Percentiles rank a stretch among this genome's conserved stretches.
Conservation (phyloP, 2,888 invertebrate genomes). For the Eupithecia abbreviata region DNA sequence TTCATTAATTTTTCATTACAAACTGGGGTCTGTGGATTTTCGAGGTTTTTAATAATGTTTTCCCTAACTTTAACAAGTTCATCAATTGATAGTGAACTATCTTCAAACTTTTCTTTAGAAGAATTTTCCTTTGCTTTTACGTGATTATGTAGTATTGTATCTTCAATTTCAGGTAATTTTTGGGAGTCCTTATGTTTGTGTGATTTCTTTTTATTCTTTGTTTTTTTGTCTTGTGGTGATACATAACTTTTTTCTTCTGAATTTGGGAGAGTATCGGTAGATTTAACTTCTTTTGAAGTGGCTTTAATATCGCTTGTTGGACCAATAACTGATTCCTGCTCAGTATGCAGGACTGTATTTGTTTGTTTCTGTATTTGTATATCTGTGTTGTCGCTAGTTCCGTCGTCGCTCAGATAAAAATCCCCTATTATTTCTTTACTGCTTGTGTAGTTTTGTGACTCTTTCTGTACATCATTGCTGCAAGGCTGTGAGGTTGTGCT, state of each 20-base stretch:
- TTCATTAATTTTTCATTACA: conserved; percentile 11
- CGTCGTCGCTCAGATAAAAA: conserved; percentile 77
- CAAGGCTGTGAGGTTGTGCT: neutral
- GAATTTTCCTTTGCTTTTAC: conserved; percentile 19
- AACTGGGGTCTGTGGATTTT: neutral
- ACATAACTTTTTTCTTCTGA: conserved; percentile 15
- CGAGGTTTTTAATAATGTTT: conserved; percentile 15
- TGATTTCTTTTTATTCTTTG: conserved; percentile 52
- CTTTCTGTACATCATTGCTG: conserved; percentile 15
- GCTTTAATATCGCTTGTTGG: neutral
- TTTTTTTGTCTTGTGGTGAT: conserved; percentile 39
- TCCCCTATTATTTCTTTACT: conserved; percentile 63
- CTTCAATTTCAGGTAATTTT: conserved; percentile 45
- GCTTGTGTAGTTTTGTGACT: conserved; percentile 27
- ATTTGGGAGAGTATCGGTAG: neutral
- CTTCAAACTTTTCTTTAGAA: conserved; percentile 4
- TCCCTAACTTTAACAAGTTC: conserved; percentile 19
- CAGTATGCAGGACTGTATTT: conserved; percentile 1
- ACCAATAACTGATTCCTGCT: neutral
- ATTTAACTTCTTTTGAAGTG: neutral
- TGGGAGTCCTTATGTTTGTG: conserved; percentile 47
- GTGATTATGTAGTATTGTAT: conserved; percentile 16
- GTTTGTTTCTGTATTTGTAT: conserved; percentile 21
- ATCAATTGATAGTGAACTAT: conserved; percentile 27
- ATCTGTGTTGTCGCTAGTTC: conserved; percentile 59